Conservation (phyloP, 2,888 invertebrate species). For the Parnassius glacialis region DNA sequence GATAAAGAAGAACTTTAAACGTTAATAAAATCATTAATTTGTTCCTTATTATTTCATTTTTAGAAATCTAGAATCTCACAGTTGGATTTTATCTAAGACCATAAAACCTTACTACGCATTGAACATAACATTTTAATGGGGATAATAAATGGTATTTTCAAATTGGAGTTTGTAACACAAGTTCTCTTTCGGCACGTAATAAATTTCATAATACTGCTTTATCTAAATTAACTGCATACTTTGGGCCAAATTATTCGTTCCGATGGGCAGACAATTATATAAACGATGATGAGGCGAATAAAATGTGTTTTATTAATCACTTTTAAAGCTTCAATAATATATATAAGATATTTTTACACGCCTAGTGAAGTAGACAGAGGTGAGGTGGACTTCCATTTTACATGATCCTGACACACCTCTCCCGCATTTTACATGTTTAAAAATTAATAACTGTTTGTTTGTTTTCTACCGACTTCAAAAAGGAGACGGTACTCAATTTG, state of each 20-base stretch:
- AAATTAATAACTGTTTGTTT: too few relatives aligned
- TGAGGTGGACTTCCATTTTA: too few relatives aligned
- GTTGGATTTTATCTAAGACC: neutral
- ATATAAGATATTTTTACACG: too few relatives aligned
- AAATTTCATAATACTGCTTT: constrained; percentile 4
- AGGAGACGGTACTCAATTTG: too few relatives aligned
- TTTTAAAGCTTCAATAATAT: neutral
- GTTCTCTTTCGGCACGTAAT: constrained; percentile 10
- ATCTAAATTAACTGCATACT: constrained; percentile 1
- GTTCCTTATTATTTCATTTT: too few relatives aligned
- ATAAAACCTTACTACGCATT: constrained; percentile 1
- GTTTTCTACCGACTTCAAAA: too few relatives aligned
- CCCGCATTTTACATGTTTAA: too few relatives aligned
- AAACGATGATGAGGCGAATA: neutral
- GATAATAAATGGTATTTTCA: constrained; percentile 7
- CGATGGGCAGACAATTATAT: constrained; percentile 5
- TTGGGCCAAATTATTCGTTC: neutral
- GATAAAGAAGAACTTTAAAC: too few relatives aligned
- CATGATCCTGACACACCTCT: too few relatives aligned
- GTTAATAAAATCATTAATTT: too few relatives aligned
- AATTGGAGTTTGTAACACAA: constrained; percentile 5
- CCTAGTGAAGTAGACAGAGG: too few relatives aligned
- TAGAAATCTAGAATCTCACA: too few relatives aligned
- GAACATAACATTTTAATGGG: constrained; percentile 4
- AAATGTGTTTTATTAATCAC: neutral